Evolutionary conservation across 2,888 invertebrate genomes (phyloP).

Genomic region (Mantis religiosa): DNA sequence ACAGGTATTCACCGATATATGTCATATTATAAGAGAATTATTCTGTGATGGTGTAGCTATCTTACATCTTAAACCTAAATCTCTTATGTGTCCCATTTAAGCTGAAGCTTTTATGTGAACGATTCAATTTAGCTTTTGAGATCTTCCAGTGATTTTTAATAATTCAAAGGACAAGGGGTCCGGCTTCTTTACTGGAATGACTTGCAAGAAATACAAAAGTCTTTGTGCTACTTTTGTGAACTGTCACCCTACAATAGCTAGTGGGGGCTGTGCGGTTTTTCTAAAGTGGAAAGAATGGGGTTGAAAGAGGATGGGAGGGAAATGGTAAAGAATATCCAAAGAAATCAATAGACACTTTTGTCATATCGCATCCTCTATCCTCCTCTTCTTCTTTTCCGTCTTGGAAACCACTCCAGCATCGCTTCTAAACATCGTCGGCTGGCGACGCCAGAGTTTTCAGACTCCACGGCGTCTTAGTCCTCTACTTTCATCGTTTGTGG

Average conservation of each 20-base stretch:
- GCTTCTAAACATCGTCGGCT: not conserved
- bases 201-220: not conserved
- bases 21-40: too few species aligned
- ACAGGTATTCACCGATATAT: too few species aligned
- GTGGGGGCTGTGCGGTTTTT: not conserved
- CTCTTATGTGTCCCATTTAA: too few species aligned
- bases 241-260: not conserved
- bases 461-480: constrained; percentile 4
- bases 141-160: not conserved
- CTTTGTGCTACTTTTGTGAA: not conserved
- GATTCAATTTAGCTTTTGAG: not conserved
- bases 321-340: not conserved
- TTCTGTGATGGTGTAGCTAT: too few species aligned
- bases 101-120: too few species aligned
- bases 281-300: not conserved
- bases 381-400: not conserved
- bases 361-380: not conserved
- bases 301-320: not conserved
- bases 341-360: constrained; percentile 14
- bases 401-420: not conserved
- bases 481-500: not conserved
- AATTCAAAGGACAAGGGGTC: not conserved
- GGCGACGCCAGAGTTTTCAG: constrained; percentile 9
- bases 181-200: not conserved
- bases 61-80: too few species aligned